Evolutionary conservation across 1,140 invertebrate species (phyloP), one percentile per base, ranked within the genome.

Genomic region (Drosophila bocki): DNA sequence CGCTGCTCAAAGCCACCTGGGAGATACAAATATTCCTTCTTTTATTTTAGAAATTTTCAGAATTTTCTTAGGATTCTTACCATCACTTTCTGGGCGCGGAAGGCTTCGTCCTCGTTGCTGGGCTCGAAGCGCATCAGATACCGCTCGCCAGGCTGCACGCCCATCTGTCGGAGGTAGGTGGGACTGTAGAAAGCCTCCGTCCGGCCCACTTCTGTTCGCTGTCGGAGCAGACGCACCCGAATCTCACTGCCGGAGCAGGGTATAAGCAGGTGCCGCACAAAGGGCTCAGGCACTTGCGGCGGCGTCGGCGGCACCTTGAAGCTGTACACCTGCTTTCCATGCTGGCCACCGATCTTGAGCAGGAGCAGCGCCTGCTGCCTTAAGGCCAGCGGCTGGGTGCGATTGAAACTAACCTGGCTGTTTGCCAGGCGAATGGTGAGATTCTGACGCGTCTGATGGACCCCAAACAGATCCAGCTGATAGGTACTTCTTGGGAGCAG

Each of bases 231-330:
- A 37, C 80, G 78, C 5, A 88, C 88, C 7, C 91, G 75, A 1
- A 93, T 82, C 64, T 92, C 91, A 44, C 91, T 92, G 22, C 92
- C 92, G 2, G 80, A 80, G 8, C 92, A 92, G 3, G 92, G 91
- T 29, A 93, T 48, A 13, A 93, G 29, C 12, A 93, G 60, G n/a
- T 87, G 92, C 0, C 88, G 64, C 64, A 93, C 72, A 12, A 79
- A 79, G 1, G 44, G 67, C 17, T 70, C 63, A n/a, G 29, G 44
- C 1, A 51, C 70, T 1, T 67, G 56, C 0, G 75, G 76, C 19
- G 48, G 62, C 9, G 70, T 65, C 13, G 68, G 50, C 3, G 85
- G 85, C 45, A 93, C 92, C 80, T 93, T 93, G 65, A 80, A 93
- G 72, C 91, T 93, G 56, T 91, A 93, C 15, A 92, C 86, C 59